Percentiles rank a stretch among this genome's conserved stretches.
phyloP scores from a whole-genome alignment of 1,140 invertebrate species.

The Tetramorium simillimum region DNA sequence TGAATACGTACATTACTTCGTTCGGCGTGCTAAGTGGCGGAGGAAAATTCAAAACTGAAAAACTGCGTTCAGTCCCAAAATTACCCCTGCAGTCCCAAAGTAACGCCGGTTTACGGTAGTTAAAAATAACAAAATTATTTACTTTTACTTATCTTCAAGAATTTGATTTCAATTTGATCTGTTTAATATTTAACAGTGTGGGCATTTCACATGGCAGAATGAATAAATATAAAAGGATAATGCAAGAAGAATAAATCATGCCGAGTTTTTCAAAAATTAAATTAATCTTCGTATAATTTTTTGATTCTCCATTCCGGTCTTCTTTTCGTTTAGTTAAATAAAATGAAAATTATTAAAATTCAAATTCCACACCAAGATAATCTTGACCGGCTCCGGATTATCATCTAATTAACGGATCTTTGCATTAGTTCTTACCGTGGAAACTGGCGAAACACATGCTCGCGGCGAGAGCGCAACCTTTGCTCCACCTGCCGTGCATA shows the following conservation, averaged over 20 bases:
- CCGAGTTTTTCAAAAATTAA: neutral
- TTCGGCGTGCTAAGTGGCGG: too few relatives aligned
- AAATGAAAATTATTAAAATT: neutral
- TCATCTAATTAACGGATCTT: conserved; percentile 35
- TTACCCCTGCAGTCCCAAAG: too few relatives aligned
- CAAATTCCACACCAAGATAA: neutral
- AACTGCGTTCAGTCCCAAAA: too few relatives aligned
- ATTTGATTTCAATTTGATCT: too few relatives aligned
- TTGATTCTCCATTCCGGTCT: neutral
- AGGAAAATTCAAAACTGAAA: too few relatives aligned
- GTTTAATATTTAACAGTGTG: neutral
- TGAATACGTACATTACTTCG: too few relatives aligned
- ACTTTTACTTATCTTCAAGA: too few relatives aligned
- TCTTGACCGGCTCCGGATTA: neutral
- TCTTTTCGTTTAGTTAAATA: neutral
- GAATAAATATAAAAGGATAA: conserved; percentile 9
- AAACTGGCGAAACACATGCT: conserved; percentile 34
- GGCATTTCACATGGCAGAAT: neutral
- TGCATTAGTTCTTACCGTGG: conserved; percentile 24
- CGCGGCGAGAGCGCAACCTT: conserved; percentile 21
- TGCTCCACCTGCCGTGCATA: conserved; percentile 40
- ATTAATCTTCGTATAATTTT: neutral
- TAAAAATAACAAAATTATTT: too few relatives aligned
- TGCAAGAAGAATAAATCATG: neutral
- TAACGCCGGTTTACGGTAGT: too few relatives aligned